Evolutionary conservation across 2,888 invertebrate species (phyloP), one percentile per base, ranked within the genome.

Genomic region (Phyllotreta cruciferae): DNA sequence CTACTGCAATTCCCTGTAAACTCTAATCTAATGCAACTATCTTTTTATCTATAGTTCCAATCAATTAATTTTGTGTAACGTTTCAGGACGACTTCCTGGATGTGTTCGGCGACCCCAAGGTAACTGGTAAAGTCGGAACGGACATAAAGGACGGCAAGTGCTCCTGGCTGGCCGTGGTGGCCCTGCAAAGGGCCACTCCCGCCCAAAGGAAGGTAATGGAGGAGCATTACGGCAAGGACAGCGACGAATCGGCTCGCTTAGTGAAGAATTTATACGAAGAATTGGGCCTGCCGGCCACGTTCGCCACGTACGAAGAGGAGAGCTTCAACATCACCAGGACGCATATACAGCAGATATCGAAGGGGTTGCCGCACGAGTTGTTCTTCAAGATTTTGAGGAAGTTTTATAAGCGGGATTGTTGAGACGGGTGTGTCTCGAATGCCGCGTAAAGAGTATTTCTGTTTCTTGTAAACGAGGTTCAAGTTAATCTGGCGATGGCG

Each of bases 61-160:
- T 35, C 36, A 41, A 44, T n/a, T 9, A 13, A 45, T 36, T 56
- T n/a, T n/a, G n/a, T n/a, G n/a, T n/a, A n/a, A n/a, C n/a, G n/a
- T n/a, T 35, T n/a, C 82, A 90, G 87, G 93, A 96, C 79, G 95
- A 96, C 79, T 95, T 89, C 82, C 82, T 95, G 41, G 96, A 97
- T 79, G 94, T 93, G 77, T 98, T 91, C 79, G 97, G 96, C 0
- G 90, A 96, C 78, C 87, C 92, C 10, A 83, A 86, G 6, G 85
- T 92, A 1, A 96, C 91, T 0, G 98, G 98, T 6, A 99, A 98
- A 83, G 83, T 87, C 41, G 94, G 96, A 37, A 92, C 90, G 0
- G 98, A 98, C 78, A 97, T 99, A 71, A 87, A 91, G 81, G 96
- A 97, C 72, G 96, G 96, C 37, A 98, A 98, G 82, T 98, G 98